Percentiles rank a stretch among this genome's conserved stretches.
These are phyloP conservation scores for Synergus japonicus DNA, from an alignment of 2,888 invertebrate genomes.

Conservation along the genomic window DNA sequence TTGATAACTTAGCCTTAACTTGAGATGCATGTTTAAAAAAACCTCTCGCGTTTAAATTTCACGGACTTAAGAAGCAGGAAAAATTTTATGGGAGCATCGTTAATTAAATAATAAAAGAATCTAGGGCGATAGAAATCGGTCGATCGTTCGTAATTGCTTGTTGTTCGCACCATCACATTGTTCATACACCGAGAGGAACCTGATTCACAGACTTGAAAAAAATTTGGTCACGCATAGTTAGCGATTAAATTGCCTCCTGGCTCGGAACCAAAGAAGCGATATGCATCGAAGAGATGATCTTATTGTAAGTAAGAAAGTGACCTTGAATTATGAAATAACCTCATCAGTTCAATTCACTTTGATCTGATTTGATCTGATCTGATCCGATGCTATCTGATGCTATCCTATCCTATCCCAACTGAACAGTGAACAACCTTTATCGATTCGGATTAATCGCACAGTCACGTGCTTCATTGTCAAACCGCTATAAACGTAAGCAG, in stretches of 20 bases:
- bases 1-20: no score
- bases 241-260: conserved; percentile 14
- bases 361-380: conserved; percentile 11
- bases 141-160: conserved; percentile 17
- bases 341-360: conserved; percentile 1
- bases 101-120: conserved; percentile 7
- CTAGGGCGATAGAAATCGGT: conserved; percentile 1
- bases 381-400: not conserved
- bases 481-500: conserved; percentile 40
- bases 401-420: not conserved
- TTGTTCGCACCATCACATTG: not conserved
- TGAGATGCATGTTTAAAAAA: no score
- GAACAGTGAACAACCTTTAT: conserved; percentile 31
- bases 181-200: not conserved
- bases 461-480: conserved; percentile 37
- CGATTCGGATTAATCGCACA: conserved; percentile 38
- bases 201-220: conserved; percentile 3
- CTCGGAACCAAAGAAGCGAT: conserved; percentile 1
- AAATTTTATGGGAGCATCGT: not conserved
- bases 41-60: not conserved
- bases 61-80: not conserved
- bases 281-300: not conserved
- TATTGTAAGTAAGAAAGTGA: conserved; percentile 17
- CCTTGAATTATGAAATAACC: conserved; percentile 36
- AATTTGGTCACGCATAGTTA: conserved; percentile 13